phyloP scores from a whole-genome alignment of 2,888 invertebrate genomes.

The Rhagophthalmus giganteus region DNA sequence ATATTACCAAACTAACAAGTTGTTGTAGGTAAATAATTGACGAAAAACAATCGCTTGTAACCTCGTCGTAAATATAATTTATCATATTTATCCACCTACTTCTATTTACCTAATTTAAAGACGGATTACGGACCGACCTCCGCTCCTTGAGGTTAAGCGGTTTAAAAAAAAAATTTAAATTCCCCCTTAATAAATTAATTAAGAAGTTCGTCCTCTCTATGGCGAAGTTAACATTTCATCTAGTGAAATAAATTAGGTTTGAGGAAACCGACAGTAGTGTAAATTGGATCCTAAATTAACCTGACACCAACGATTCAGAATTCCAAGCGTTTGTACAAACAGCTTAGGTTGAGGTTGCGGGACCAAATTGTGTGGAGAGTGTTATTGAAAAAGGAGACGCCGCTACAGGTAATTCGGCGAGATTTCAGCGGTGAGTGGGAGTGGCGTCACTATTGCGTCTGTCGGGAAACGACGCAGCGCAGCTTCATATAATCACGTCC shows the following conservation, averaged over 20 bases:
- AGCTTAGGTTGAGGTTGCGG: slow-evolving; percentile 31
- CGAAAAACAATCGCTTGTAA: too few relatives aligned
- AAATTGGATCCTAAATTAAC: slow-evolving; percentile 38
- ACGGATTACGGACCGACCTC: slow-evolving; percentile 7
- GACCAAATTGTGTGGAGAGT: slow-evolving; percentile 36
- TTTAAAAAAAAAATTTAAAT: slow-evolving; percentile 19
- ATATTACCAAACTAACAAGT: background rate
- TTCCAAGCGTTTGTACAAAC: slow-evolving; percentile 35
- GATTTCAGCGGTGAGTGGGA: slow-evolving; percentile 50
- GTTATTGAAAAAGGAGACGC: slow-evolving; percentile 42
- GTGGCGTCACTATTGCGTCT: slow-evolving; percentile 49
- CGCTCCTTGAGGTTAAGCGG: slow-evolving; percentile 15
- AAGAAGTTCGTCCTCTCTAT: slow-evolving; percentile 17
- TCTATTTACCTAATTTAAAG: slow-evolving; percentile 3
- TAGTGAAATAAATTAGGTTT: slow-evolving; percentile 27
- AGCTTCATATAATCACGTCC: slow-evolving; percentile 48
- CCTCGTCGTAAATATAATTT: background rate
- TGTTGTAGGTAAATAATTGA: background rate
- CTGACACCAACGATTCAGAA: slow-evolving; percentile 34
- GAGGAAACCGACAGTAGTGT: slow-evolving; percentile 26
- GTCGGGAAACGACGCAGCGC: slow-evolving; percentile 45
- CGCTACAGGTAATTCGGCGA: slow-evolving; percentile 41
- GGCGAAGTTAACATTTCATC: slow-evolving; percentile 24
- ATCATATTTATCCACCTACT: slow-evolving; percentile 9
- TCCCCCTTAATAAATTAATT: slow-evolving; percentile 22